Evolutionary conservation across 2,113 vertebrate genomes (phyloP), one percentile per base, ranked within the genome.

Genomic region (Climacteris rufus): DNA sequence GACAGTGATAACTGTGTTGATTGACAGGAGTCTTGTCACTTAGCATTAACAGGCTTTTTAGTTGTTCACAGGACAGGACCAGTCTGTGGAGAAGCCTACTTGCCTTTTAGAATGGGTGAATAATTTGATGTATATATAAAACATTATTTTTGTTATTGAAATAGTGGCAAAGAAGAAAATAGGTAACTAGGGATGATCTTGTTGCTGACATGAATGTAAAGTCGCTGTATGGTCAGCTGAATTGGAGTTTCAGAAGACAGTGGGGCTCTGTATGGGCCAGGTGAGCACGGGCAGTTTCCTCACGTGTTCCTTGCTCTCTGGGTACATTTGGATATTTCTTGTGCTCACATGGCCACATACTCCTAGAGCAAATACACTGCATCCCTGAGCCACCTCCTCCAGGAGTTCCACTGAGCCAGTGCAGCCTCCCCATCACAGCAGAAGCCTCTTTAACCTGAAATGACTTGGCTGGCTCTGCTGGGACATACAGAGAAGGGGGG

Each of bases 381-480:
- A 18, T 95, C 94, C 89, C 89, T 89, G 50, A 77, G 59, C 63
- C 0, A 0, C 37, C 50, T 81, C 28, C 50, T 85, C 59, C 59
- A 42, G 76, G 27, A 50, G 24, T 30, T 66, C 12, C 37, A 17
- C 24, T 2, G 19, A 57, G 69, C 28, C 12, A 18, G 27, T 2
- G 1, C 78, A 82, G 53, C 54, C 47, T 90, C 47, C 64, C 23
- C 0, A 0, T 24, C 3, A 7, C 6, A 8, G 45, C 64, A 69
- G 49, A 52, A 49, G 49, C 45, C 61, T 87, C 63, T 45, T 60
- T 64, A 60, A 77, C 60, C 47, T 71, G 69, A 71, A 56, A 49
- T 64, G 79, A 33, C 3, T 13, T 7, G 22, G 31, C 50, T 66
- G 64, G 31, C 60, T 81, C 72, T 89, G 47, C 78, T 66, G 69